Evolutionary conservation across 2,888 invertebrate genomes (phyloP).

Genomic region (Yponomeuta plumbellus): DNA sequence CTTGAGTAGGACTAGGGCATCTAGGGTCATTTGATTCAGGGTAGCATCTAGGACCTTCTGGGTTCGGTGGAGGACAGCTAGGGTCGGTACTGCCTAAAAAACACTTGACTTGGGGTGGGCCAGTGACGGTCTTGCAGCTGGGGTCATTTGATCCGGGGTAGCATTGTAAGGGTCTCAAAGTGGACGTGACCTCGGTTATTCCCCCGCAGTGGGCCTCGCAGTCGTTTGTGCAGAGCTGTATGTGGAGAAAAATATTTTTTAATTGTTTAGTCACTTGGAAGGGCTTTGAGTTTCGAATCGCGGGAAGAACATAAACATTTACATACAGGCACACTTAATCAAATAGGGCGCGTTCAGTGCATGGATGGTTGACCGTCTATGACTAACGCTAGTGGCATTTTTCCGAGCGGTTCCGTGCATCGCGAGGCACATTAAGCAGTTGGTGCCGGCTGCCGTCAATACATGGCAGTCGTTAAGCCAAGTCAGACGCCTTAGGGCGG

Average conservation of each 20-base stretch:
- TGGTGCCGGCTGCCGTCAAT: too few relatives aligned
- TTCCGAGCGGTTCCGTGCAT: too few relatives aligned
- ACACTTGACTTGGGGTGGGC: slow-evolving; percentile 22
- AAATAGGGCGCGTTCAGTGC: too few relatives aligned
- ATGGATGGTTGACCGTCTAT: too few relatives aligned
- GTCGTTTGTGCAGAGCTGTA: slow-evolving; percentile 59
- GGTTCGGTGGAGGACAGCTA: slow-evolving; percentile 41
- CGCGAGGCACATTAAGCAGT: too few relatives aligned
- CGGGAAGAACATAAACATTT: too few relatives aligned
- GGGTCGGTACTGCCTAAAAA: slow-evolving; percentile 36
- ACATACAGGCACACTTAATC: too few relatives aligned
- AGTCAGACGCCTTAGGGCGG: too few relatives aligned
- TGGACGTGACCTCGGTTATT: slow-evolving; percentile 49
- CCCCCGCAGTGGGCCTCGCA: slow-evolving; percentile 58
- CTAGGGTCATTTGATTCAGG: slow-evolving; percentile 24
- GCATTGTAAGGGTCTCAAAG: slow-evolving; percentile 43
- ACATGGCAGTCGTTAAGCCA: too few relatives aligned
- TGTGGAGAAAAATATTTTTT: neutral
- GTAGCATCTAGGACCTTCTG: slow-evolving; percentile 20
- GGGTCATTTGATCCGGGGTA: slow-evolving; percentile 46
- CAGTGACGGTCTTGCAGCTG: slow-evolving; percentile 21
- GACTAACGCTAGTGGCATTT: too few relatives aligned
- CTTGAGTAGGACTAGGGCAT: slow-evolving; percentile 30
- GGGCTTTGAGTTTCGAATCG: too few relatives aligned
- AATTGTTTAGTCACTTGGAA: neutral